Conservation (phyloP, 2,888 invertebrate species). For the Cantharis rufa region DNA sequence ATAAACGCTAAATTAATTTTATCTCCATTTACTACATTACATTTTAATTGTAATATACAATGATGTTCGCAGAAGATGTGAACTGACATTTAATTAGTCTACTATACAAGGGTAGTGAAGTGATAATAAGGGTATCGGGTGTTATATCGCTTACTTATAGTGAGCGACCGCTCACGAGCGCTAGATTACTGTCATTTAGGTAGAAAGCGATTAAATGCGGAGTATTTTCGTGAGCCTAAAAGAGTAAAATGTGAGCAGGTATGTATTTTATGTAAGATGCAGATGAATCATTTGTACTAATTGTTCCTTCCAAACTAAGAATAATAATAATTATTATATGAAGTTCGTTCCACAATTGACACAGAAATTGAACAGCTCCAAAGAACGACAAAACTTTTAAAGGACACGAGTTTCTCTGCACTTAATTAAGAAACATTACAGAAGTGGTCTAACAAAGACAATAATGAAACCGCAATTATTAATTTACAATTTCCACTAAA, state of each 20-base stretch:
- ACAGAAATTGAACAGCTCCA: not conserved
- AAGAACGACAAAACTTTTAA: not conserved
- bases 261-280: too few species aligned
- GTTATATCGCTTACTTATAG: not conserved
- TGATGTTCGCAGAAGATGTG: not conserved
- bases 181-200: not conserved
- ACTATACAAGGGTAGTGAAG: not conserved
- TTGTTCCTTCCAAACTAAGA: not conserved
- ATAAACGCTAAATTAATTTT: slow-evolving; percentile 10
- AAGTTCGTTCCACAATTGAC: not conserved
- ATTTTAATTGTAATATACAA: slow-evolving; percentile 1
- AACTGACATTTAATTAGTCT: not conserved
- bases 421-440: not conserved
- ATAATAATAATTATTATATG: not conserved
- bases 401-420: not conserved
- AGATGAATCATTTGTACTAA: too few species aligned
- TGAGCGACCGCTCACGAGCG: not conserved
- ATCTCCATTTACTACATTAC: not conserved
- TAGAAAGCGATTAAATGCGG: not conserved
- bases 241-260: too few species aligned
- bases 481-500: not conserved
- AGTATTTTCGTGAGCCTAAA: too few species aligned
- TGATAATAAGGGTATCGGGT: not conserved
- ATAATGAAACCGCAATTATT: not conserved
- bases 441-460: not conserved